Conservation (phyloP, 2,888 invertebrate genomes). For the Octonoba sinensis region DNA sequence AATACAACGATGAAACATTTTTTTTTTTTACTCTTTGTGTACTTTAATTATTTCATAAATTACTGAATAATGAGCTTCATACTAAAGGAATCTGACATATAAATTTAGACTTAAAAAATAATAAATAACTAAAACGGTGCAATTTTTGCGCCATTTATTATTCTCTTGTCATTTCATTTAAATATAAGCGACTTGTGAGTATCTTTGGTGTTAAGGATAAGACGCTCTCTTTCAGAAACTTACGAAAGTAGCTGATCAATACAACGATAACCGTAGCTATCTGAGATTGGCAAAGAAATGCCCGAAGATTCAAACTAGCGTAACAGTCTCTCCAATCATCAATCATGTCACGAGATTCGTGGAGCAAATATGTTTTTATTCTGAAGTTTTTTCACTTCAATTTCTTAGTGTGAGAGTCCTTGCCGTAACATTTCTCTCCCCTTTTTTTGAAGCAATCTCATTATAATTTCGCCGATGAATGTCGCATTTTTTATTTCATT, state of each 20-base stretch:
- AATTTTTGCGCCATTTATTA: no score
- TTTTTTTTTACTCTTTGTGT: no score
- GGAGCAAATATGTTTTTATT: slow-evolving; percentile 50
- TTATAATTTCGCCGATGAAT: slow-evolving; percentile 59
- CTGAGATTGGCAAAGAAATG: slow-evolving; percentile 31
- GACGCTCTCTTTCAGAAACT: no score
- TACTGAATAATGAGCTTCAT: no score
- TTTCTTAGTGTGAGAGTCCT: neutral
- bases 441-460: slow-evolving; percentile 46
- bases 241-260: slow-evolving; percentile 24
- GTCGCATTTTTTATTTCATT: slow-evolving; percentile 31
- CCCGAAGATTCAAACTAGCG: slow-evolving; percentile 48
- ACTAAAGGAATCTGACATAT: no score
- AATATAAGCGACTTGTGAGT: no score
- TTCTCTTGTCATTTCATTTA: no score
- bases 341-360: slow-evolving; percentile 44
- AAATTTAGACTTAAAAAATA: no score
- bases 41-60: no score
- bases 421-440: slow-evolving; percentile 14
- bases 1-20: no score
- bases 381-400: slow-evolving; percentile 3
- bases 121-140: no score
- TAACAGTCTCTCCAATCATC: slow-evolving; percentile 57
- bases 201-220: no score
- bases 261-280: slow-evolving; percentile 41